phyloP scores from a whole-genome alignment of 1,140 invertebrate genomes.

The Venustaconcha ellipsiformis region DNA sequence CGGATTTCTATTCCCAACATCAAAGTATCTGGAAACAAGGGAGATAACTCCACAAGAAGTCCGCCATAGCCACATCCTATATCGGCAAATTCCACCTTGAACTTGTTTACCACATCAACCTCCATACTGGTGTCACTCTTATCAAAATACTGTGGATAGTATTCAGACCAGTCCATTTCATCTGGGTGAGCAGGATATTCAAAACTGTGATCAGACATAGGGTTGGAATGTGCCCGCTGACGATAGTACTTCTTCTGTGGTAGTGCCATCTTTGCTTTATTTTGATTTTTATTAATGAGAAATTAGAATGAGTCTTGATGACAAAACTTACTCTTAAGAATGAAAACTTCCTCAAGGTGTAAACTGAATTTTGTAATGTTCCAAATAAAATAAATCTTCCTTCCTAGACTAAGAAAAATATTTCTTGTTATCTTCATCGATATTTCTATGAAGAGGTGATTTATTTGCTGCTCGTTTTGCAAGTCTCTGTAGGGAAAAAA shows the following conservation, averaged over 20 bases:
- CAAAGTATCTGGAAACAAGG: constrained; percentile 89
- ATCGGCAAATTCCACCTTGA: constrained; percentile 91
- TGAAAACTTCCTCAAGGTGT: too few species aligned
- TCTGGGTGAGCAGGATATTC: constrained; percentile 83
- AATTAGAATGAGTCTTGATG: too few species aligned
- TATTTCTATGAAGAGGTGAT: too few species aligned
- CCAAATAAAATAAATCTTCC: too few species aligned
- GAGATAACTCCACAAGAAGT: constrained; percentile 88
- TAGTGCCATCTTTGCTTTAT: constrained; percentile 61
- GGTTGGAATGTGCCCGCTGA: constrained; percentile 98
- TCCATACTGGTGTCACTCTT: constrained; percentile 4
- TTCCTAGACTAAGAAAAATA: too few species aligned
- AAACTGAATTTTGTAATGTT: too few species aligned
- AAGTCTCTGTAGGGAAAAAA: too few species aligned
- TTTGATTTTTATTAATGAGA: not conserved
- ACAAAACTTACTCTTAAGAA: too few species aligned
- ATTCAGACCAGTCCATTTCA: constrained; percentile 80
- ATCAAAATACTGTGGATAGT: constrained; percentile 79
- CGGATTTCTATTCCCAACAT: constrained; percentile 98
- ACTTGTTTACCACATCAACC: constrained; percentile 47
- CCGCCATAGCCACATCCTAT: constrained; percentile 99
- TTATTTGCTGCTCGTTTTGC: too few species aligned
- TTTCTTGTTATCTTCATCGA: too few species aligned
- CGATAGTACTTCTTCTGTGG: constrained; percentile 97
- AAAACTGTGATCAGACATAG: constrained; percentile 97